Percentiles rank a stretch among this genome's conserved stretches.
These are phyloP conservation scores for Adrianichthys oophorus DNA, from an alignment of 2,797 vertebrate genomes.

Conservation along the genomic window DNA sequence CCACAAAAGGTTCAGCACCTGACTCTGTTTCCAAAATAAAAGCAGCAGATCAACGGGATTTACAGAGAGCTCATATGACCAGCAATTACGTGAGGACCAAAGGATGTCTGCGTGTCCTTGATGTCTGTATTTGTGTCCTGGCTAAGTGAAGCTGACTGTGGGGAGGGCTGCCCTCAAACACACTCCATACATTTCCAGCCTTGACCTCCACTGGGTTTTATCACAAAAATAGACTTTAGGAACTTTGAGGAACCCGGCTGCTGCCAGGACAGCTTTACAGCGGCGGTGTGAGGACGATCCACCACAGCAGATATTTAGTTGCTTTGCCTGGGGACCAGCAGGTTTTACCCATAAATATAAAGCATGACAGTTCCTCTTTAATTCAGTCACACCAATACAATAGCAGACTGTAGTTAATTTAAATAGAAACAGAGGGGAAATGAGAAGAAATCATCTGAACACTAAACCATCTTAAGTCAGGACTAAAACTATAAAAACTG, in stretches of 20 bases:
- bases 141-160: slow-evolving; percentile 21
- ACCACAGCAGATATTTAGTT: slow-evolving; percentile 16
- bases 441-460: too few species aligned
- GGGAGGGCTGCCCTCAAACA: slow-evolving; percentile 18
- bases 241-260: slow-evolving; percentile 35
- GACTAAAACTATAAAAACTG: too few species aligned
- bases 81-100: slow-evolving; percentile 37
- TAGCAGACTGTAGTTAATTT: too few species aligned
- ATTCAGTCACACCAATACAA: too few species aligned
- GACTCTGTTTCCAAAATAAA: slow-evolving; percentile 34
- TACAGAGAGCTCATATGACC: slow-evolving; percentile 42
- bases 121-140: slow-evolving; percentile 31
- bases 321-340: too few species aligned
- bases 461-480: too few species aligned
- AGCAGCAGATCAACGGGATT: slow-evolving; percentile 49
- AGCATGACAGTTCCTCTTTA: too few species aligned
- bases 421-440: too few species aligned
- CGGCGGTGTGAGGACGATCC: slow-evolving; percentile 2
- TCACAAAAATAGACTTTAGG: slow-evolving; percentile 21
- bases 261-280: background rate
- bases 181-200: slow-evolving; percentile 33
- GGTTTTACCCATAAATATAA: too few species aligned
- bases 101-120: slow-evolving; percentile 45
- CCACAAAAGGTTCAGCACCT: slow-evolving; percentile 5
- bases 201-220: slow-evolving; percentile 32